Evolutionary conservation across 2,113 vertebrate species (phyloP), one percentile per base, ranked within the genome.

Genomic region (Leiothrix lutea): DNA sequence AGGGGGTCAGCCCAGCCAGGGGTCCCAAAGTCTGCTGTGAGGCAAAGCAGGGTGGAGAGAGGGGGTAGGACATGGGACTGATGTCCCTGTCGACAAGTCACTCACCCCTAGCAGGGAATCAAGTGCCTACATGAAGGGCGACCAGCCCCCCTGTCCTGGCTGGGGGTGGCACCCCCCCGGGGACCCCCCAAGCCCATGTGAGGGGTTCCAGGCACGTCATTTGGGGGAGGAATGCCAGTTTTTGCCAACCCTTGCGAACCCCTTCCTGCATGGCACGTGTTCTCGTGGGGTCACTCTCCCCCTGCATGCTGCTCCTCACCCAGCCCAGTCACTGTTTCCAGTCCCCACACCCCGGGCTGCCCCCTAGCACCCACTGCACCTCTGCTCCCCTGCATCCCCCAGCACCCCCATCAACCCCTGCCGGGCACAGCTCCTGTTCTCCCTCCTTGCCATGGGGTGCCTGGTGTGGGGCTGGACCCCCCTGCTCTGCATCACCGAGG

Each of bases 121-220:
- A 96, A 97, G 96, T 96, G 95, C 96, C 96, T 97, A 97, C 88
- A 90, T 1, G 66, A 75, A 96, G 90, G 90, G 56, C 3, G 3
- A 70, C 77, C 79, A 81, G 53, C 38, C 18, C 62, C 57, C 79
- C 35, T 2, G 2, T 62, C 48, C 79, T 74, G 86, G 56, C 79
- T 8, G 12, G 53, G 80, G 77, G 64, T 65, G 75, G 75, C 79
- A 90, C 22, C 48, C 87, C 20, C 29, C 42, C 1, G 15, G 51
- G 64, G 31, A 6, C 9, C 35, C 50, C 66, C 56, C 18, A 64
- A 38, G 70, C 56, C 70, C 3, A 4, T 24, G 42, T n/a, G 2
- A 8, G 75, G 79, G 79, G 28, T 75, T 77, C 82, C 11, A 21
- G 91, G 82, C 88, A 81, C 3, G 3, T 74, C 5, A 3, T 91